Evolutionary conservation across 2,113 vertebrate species (phyloP), one percentile per base, ranked within the genome.

Genomic region (Osmerus eperlanus): DNA sequence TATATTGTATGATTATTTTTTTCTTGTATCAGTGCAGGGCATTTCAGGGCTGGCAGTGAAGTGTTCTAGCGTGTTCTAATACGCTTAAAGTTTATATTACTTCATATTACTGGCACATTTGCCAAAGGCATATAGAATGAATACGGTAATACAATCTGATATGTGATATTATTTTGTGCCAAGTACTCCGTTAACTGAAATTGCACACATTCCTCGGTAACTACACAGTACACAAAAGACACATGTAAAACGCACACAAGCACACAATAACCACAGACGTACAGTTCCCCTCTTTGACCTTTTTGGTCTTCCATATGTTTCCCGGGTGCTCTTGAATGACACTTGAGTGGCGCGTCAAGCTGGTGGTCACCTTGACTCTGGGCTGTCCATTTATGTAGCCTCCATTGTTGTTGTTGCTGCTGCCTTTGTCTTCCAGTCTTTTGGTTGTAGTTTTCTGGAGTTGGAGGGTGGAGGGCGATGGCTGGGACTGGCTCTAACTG

Each of bases 401-500:
- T 79, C 91, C 87, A 71, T 81, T 71, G 77, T 74, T 58, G 70
- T 70, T 58, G 70, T 70, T 80, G 60, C 55, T 65, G 36, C 56
- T 25, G 56, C 72, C 71, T 74, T 71, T 66, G 68, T 87, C 78
- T 68, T 79, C 76, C 69, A 75, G 78, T 86, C 81, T 70, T 89
- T 72, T 81, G 80, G 86, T 83, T 87, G 89, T 85, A 81, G 89
- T 85, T 92, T 90, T 89, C 85, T 90, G 76, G 70, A 72, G 79
- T 67, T 70, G 68, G 70, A 85, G 19, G 89, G 90, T 83, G 80
- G 56, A 54, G 70, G 47, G 0, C 41, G 28, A 5, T 3, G 84
- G 32, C 13, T n/a, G 16, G 14, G 7, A n/a, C 23, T 41, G 83
- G 85, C 84, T 84, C 89, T 97, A 99, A 90, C 93, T 95, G 90